Evolutionary conservation across 2,113 vertebrate genomes (phyloP).

Genomic region (Trachemys scripta): DNA sequence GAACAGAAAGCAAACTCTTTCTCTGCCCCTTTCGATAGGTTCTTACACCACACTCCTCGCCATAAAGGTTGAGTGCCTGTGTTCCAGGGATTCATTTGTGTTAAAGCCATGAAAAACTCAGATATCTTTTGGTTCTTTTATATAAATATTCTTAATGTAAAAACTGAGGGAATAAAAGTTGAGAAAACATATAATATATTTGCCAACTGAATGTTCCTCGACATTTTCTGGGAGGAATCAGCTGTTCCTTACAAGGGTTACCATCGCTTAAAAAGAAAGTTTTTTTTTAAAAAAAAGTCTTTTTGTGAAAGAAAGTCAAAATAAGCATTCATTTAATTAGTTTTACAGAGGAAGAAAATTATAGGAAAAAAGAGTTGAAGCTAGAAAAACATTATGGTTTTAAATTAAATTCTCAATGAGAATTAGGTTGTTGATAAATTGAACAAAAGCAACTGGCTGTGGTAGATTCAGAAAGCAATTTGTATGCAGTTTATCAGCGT

Average conservation of each 20-base stretch:
- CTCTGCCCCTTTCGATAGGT: not conserved
- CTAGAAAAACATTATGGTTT: slow-evolving; percentile 27
- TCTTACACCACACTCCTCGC: not conserved
- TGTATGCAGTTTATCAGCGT: slow-evolving; percentile 48
- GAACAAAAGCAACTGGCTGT: slow-evolving; percentile 59
- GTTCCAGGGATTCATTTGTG: not conserved
- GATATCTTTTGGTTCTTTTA: not conserved
- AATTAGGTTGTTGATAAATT: slow-evolving; percentile 63
- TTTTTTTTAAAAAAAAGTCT: too few species aligned
- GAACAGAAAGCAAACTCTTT: not conserved
- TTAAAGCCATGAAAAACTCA: not conserved
- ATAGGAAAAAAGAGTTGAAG: slow-evolving; percentile 18
- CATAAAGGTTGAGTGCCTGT: not conserved
- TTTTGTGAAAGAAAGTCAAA: not conserved
- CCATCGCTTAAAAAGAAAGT: not conserved
- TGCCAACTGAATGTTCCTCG: not conserved
- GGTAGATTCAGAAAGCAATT: slow-evolving; percentile 57
- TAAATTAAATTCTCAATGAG: slow-evolving; percentile 62
- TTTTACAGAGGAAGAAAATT: slow-evolving; percentile 44
- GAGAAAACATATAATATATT: not conserved
- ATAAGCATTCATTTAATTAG: slow-evolving; percentile 40
- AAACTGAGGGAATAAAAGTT: not conserved
- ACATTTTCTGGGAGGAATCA: not conserved
- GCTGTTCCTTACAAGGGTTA: not conserved
- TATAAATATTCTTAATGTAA: not conserved